phyloP scores from a whole-genome alignment of 2,888 invertebrate species.

The Uropetala carovei region DNA sequence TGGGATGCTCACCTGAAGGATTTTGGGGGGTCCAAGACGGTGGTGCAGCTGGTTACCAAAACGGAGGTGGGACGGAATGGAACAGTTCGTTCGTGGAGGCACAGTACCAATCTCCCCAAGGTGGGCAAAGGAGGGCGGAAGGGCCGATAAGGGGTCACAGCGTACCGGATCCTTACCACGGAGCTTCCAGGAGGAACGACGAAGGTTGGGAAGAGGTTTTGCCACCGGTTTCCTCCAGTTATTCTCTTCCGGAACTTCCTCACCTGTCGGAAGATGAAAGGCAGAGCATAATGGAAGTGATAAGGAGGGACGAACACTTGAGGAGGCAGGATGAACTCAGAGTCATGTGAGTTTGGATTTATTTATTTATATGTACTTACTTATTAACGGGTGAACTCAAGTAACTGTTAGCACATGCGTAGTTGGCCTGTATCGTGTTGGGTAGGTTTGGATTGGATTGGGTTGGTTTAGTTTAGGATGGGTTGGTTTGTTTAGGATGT shows the following conservation, averaged over 20 bases:
- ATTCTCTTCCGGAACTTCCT: slow-evolving; percentile 22
- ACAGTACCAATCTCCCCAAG: not conserved
- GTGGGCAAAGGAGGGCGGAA: slow-evolving; percentile 14
- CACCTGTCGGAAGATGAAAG: slow-evolving; percentile 43
- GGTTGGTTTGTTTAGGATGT: too few species aligned
- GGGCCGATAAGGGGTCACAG: slow-evolving; percentile 48
- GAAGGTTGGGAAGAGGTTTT: slow-evolving; percentile 13
- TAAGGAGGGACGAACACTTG: slow-evolving; percentile 42
- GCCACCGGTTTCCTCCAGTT: slow-evolving; percentile 34
- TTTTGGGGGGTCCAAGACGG: slow-evolving; percentile 1
- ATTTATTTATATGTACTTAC: too few species aligned
- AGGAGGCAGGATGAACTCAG: slow-evolving; percentile 55
- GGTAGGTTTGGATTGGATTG: too few species aligned
- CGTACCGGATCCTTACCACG: slow-evolving; percentile 43
- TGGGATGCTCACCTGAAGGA: not conserved
- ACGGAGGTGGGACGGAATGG: not conserved
- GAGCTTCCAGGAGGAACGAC: not conserved
- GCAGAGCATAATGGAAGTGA: slow-evolving; percentile 43
- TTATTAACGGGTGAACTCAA: too few species aligned
- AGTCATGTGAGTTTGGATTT: slow-evolving; percentile 40
- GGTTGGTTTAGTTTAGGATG: too few species aligned
- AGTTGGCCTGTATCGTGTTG: too few species aligned
- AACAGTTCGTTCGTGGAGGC: slow-evolving; percentile 17
- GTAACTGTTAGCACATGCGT: too few species aligned
- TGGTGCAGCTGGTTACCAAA: not conserved